These are phyloP conservation scores for Microcebus lehilahytsara DNA, from an alignment of 2,113 vertebrate species.

Conservation along the genomic window DNA sequence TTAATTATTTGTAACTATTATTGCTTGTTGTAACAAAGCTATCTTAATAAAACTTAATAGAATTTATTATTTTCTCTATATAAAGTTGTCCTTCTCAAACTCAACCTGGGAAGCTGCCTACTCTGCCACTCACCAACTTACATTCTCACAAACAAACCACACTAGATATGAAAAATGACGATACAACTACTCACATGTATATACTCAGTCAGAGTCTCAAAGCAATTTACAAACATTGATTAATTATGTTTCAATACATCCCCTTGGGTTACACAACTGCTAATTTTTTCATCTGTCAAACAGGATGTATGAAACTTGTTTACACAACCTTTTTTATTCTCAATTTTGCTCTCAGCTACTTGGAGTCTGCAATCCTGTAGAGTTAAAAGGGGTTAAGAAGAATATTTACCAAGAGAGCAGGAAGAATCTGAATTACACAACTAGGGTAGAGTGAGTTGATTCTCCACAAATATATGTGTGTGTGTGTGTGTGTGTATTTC, in stretches of 20 bases:
- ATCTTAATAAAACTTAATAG: constrained; percentile 71
- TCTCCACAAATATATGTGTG: not conserved
- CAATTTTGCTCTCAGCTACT: not conserved
- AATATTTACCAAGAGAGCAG: constrained; percentile 8
- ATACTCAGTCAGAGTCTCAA: constrained; percentile 14
- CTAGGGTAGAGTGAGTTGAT: not conserved
- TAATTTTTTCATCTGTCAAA: constrained; percentile 49
- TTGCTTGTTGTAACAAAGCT: constrained; percentile 74
- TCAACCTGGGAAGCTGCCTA: not conserved
- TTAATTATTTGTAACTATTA: constrained; percentile 80
- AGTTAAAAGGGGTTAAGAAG: constrained; percentile 32
- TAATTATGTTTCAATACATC: constrained; percentile 48
- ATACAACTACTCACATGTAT: not conserved
- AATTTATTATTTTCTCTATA: constrained; percentile 71
- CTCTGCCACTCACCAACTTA: not conserved
- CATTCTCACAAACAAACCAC: not conserved
- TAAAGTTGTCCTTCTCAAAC: constrained; percentile 56
- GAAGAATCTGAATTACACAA: not conserved
- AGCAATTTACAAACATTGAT: constrained; percentile 59
- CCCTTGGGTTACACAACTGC: not conserved
- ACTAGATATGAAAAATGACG: constrained; percentile 26
- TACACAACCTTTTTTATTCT: constrained; percentile 30
- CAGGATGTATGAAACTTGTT: constrained; percentile 37
- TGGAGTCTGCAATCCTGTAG: not conserved
- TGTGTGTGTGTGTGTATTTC: not conserved